These are phyloP conservation scores for Sarcophaga variegata DNA, from an alignment of 2,888 invertebrate species.

Conservation along the genomic window DNA sequence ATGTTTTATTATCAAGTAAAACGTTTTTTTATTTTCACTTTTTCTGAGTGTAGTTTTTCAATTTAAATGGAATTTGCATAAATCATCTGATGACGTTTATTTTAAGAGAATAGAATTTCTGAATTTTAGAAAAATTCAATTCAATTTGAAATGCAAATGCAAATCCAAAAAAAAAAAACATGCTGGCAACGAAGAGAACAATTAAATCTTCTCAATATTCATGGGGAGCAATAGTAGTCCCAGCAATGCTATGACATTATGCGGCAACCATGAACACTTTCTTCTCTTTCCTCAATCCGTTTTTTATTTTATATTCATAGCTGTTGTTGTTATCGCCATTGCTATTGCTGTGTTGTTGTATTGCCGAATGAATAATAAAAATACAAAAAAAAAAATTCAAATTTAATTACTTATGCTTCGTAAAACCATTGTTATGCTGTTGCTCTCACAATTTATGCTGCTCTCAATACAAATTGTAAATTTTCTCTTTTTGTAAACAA, in stretches of 20 bases:
- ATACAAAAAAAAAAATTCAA: constrained; percentile 75
- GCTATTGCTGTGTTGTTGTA: constrained; percentile 13
- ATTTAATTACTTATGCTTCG: constrained; percentile 81
- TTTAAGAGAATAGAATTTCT: constrained; percentile 45
- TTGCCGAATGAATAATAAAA: constrained; percentile 37
- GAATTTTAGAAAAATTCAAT: constrained; percentile 49
- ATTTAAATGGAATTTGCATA: constrained; percentile 45
- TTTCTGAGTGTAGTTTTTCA: not conserved
- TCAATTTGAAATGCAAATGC: constrained; percentile 51
- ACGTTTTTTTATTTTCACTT: not conserved
- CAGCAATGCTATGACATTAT: not conserved
- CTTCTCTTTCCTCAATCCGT: not conserved
- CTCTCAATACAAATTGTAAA: not conserved
- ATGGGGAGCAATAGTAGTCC: constrained; percentile 38
- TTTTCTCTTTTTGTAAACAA: not conserved
- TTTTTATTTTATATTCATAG: constrained; percentile 32
- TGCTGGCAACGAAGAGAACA: constrained; percentile 53
- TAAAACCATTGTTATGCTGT: constrained; percentile 77
- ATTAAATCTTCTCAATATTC: constrained; percentile 57
- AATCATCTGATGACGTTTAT: constrained; percentile 20
- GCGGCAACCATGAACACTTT: constrained; percentile 22
- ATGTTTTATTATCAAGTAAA: not conserved
- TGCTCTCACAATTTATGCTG: constrained; percentile 54
- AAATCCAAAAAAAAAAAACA: constrained; percentile 7
- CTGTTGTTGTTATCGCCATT: not conserved